Evolutionary conservation across 2,113 vertebrate species (phyloP), one percentile per base, ranked within the genome.

Genomic region (Mugil cephalus): DNA sequence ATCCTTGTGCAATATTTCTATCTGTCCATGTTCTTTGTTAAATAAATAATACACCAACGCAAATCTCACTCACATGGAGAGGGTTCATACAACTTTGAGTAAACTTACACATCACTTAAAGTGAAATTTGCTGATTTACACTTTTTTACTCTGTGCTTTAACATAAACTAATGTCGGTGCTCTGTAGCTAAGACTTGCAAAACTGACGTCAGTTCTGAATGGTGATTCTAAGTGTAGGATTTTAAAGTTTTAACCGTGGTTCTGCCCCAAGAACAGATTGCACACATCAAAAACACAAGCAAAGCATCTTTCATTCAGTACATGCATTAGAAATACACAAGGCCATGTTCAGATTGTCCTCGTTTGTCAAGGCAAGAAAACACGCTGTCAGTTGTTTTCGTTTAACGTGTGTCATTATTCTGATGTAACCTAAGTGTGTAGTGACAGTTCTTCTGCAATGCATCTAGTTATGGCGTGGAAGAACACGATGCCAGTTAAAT

Each of bases 291-390:
- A 8, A 51, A 68, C 69, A 61, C 39, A 50, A 38, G 10, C 55
- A 50, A 74, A 71, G 48, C 74, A 42, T 17, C 14, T 64, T 34
- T 46, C 66, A 62, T 35, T 82, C 11, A 40, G 3, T 69, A 46
- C 54, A 60, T 74, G 54, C 78, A 45, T 51, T 42, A 58, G 4
- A 66, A 80, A 58, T 48, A 72, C 12, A 43, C 10, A 85, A 65
- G 61, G 68, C 48, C 66, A 65, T 74, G 21, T 50, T 64, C 77
- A 70, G 83, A 83, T 84, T 86, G 83, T 79, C 64, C 68, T 70
- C 42, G 18, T 53, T 60, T 67, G 69, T 80, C 74, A 90, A 69
- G 42, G 43, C 62, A 68, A 61, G 14, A 73, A 67, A 79, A 80
- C 48, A 69, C 0, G 2, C 10, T 64, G 39, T 60, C 19, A 48